Percentiles rank a stretch among this genome's conserved stretches.
Conservation (phyloP, 2,113 vertebrate genomes). For the Spea bombifrons region DNA sequence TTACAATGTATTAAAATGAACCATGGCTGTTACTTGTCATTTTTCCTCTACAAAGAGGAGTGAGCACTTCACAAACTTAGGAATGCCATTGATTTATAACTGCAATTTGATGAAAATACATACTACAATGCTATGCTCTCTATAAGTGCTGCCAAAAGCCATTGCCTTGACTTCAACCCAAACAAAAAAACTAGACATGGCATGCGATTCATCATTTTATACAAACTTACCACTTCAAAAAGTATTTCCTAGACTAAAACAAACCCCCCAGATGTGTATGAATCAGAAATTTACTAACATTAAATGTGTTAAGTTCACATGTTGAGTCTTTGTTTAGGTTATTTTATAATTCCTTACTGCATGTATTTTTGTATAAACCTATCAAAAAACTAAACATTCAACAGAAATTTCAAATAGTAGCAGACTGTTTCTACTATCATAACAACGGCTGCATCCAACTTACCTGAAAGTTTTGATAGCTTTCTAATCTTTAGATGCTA, state of each 20-base stretch:
- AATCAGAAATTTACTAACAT: conserved; percentile 2
- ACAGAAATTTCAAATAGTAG: too few species aligned
- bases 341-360: neutral
- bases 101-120: conserved; percentile 32
- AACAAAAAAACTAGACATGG: neutral
- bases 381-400: too few species aligned
- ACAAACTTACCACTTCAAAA: neutral
- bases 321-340: neutral
- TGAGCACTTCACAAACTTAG: neutral
- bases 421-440: too few species aligned
- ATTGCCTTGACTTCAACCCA: neutral
- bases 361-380: too few species aligned
- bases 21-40: neutral
- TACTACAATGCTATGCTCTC: conserved; percentile 1
- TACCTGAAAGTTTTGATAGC: too few species aligned
- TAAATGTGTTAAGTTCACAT: neutral
- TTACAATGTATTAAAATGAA: neutral
- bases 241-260: neutral
- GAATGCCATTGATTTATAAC: neutral
- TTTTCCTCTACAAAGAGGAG: neutral
- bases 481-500: too few species aligned
- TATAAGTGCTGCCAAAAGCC: neutral
- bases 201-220: neutral
- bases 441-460: too few species aligned
- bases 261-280: neutral